A percentile compares a stretch with the other conserved stretches of the same genome.
Conservation (phyloP, 2,888 invertebrate species). For the Hanleya hanleyi region DNA sequence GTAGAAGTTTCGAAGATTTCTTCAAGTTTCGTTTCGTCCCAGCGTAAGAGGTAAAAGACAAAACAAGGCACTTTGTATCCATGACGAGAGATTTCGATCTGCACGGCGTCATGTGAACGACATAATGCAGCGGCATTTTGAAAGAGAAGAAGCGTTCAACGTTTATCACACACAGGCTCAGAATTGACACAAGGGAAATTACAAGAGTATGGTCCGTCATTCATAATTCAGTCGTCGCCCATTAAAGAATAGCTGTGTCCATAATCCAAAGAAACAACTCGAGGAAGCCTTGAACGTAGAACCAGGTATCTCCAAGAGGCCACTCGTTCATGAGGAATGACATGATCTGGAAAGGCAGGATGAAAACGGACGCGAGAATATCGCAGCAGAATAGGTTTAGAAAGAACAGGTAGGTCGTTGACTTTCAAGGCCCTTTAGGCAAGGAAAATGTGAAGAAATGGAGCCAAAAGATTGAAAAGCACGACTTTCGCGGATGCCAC, state of each 20-base stretch:
- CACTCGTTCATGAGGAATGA: slow-evolving; percentile 27
- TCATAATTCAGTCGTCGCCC: too few relatives aligned
- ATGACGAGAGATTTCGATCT: slow-evolving; percentile 27
- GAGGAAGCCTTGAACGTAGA: slow-evolving; percentile 32
- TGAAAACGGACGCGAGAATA: slow-evolving; percentile 28
- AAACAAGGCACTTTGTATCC: slow-evolving; percentile 24
- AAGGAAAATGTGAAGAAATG: slow-evolving; percentile 30
- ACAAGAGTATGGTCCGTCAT: too few relatives aligned
- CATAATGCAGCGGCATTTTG: slow-evolving; percentile 43
- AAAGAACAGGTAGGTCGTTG: slow-evolving; percentile 39
- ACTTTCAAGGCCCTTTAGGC: slow-evolving; percentile 7
- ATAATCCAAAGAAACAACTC: slow-evolving; percentile 33
- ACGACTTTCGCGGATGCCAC: too few relatives aligned
- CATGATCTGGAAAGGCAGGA: slow-evolving; percentile 31
- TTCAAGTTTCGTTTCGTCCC: slow-evolving; percentile 30
- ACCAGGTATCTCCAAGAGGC: slow-evolving; percentile 23
- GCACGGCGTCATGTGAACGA: slow-evolving; percentile 37
- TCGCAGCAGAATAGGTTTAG: slow-evolving; percentile 40
- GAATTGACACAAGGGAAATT: slow-evolving; percentile 35
- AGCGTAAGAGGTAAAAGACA: slow-evolving; percentile 35
- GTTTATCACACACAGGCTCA: slow-evolving; percentile 40
- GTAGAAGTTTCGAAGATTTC: slow-evolving; percentile 27
- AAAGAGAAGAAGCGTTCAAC: slow-evolving; percentile 45
- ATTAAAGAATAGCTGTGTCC: too few relatives aligned
- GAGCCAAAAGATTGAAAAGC: too few relatives aligned